phyloP scores from a whole-genome alignment of 2,113 vertebrate species.

The Fulmarus glacialis region DNA sequence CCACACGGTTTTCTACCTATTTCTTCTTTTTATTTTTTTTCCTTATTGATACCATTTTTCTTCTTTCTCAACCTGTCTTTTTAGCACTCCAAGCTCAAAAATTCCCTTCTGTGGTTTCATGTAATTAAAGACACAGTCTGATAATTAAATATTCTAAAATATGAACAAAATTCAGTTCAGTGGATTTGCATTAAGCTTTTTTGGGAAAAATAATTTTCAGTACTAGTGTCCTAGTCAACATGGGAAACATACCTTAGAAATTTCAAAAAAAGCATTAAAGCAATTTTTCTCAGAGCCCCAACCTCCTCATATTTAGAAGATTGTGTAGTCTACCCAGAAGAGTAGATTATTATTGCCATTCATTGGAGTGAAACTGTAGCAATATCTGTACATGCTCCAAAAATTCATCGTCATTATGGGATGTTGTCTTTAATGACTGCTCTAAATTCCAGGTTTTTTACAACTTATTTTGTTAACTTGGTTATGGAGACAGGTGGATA shows the following conservation, averaged over 20 bases:
- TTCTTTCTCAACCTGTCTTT: not conserved
- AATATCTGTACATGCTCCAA: not conserved
- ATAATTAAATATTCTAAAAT: not conserved
- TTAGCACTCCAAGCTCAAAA: not conserved
- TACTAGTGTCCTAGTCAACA: no score
- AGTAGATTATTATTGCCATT: not conserved
- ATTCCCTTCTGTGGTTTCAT: not conserved
- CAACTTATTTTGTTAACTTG: not conserved
- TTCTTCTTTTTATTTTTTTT: not conserved
- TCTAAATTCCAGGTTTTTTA: not conserved
- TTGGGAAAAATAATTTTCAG: not conserved
- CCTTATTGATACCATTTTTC: not conserved
- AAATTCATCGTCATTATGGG: not conserved
- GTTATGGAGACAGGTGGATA: slow-evolving; percentile 21
- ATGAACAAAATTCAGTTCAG: not conserved
- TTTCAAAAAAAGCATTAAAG: not conserved
- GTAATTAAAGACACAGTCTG: not conserved
- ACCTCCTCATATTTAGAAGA: not conserved
- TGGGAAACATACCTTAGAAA: not conserved
- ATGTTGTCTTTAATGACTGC: not conserved
- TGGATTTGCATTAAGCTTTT: not conserved
- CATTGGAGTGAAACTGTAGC: not conserved
- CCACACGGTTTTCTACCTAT: not conserved
- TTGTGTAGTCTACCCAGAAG: not conserved
- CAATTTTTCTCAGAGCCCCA: not conserved